Evolutionary conservation across 2,113 vertebrate genomes (phyloP).

Genomic region (Peromyscus californicus): DNA sequence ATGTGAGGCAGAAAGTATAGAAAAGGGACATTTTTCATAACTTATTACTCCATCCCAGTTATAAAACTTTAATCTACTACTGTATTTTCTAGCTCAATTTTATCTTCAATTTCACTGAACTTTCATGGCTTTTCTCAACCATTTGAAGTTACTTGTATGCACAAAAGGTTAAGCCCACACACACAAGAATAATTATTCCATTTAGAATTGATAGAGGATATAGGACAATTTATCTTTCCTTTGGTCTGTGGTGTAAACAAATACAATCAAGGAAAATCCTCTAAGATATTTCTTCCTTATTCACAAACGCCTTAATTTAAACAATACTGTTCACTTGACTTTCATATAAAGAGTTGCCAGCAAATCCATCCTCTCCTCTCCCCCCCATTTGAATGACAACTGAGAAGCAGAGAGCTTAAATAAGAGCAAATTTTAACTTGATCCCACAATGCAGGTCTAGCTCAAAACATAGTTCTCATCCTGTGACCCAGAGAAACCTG

Average conservation of each 20-base stretch:
- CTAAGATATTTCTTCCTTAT: not conserved
- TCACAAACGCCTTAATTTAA: not conserved
- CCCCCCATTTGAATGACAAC: not conserved
- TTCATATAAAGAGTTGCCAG: not conserved
- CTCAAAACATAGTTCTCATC: not conserved
- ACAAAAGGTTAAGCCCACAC: not conserved
- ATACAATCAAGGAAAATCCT: not conserved
- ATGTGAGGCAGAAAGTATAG: not conserved
- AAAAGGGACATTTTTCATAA: constrained; percentile 27
- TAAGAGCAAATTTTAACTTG: not conserved
- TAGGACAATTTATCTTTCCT: not conserved
- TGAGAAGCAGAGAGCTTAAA: not conserved
- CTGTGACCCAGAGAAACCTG: not conserved
- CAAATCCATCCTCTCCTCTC: not conserved
- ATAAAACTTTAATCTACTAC: not conserved
- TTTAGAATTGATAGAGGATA: not conserved
- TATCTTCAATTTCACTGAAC: not conserved
- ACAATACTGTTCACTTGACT: not conserved
- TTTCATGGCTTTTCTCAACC: not conserved
- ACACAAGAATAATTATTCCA: not conserved
- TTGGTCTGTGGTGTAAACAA: not conserved
- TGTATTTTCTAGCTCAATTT: constrained; percentile 11
- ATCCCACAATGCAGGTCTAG: not conserved
- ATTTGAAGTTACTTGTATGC: not conserved
- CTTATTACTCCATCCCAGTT: not conserved